phyloP scores from a whole-genome alignment of 2,113 vertebrate genomes.

The Burhinus oedicnemus region DNA sequence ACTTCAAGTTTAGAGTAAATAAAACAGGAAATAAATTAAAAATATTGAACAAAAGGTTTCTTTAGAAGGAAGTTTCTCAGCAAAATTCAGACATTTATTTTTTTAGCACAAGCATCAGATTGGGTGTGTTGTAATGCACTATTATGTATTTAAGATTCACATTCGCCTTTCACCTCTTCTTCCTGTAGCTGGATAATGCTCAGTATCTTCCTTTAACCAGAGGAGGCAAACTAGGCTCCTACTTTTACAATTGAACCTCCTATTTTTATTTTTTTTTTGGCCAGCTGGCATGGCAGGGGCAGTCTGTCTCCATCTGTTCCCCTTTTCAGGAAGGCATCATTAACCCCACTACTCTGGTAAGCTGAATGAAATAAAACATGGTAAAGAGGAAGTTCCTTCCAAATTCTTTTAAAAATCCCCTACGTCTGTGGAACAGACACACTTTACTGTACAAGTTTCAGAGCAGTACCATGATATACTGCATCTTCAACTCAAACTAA shows the following conservation, averaged over 20 bases:
- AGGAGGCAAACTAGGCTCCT: neutral
- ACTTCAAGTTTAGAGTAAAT: neutral
- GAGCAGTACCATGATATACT: conserved; percentile 60
- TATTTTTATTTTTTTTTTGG: neutral
- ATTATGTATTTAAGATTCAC: neutral
- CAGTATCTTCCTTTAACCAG: neutral
- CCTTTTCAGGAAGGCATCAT: neutral
- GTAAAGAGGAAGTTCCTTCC: conserved; percentile 1
- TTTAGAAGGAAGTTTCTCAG: neutral
- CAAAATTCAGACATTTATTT: neutral
- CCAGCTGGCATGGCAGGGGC: neutral
- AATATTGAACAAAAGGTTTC: neutral
- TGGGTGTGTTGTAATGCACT: neutral
- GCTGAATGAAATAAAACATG: conserved; percentile 21
- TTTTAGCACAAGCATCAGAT: neutral
- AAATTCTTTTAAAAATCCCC: conserved; percentile 24
- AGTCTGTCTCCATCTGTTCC: neutral
- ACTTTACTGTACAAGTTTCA: conserved; percentile 16
- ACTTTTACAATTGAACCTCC: neutral
- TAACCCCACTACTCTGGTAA: neutral
- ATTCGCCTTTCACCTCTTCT: neutral
- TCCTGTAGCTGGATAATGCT: neutral
- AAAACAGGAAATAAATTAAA: conserved; percentile 3
- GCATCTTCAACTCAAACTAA: conserved; percentile 29
- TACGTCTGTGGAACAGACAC: conserved; percentile 22